Evolutionary conservation across 2,888 invertebrate species (phyloP), one percentile per base, ranked within the genome.

Genomic region (Pediacus dermestoides): DNA sequence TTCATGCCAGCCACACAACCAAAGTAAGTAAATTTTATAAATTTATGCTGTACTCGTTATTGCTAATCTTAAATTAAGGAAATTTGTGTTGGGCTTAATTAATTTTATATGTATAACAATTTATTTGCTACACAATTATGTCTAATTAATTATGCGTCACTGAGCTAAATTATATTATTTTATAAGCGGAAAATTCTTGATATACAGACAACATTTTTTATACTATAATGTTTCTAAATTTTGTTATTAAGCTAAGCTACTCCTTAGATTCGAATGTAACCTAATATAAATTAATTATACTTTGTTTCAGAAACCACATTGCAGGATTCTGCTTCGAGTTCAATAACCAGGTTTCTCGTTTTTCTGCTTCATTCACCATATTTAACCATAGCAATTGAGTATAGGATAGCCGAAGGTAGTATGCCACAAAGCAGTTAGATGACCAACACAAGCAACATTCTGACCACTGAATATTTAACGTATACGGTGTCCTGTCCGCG

Each of bases 1-100:
- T 44, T 45, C 38, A 42, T 31, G 39, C 38, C 34, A 39, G 50
- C 50, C 55, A 52, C 55, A 53, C 55, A 55, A 53, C 48, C 44
- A 46, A 48, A 54, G 48, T n/a, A n/a, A n/a, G n/a, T 59, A 57
- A 55, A 59, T 58, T 59, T 58, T 56, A 55, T 46, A 53, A 57
- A 59, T 57, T 58, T 59, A 58, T 58, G 45, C 40, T 32, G 32
- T 37, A 46, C 42, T 41, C 48, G 44, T 50, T 53, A 47, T 50
- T 53, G 45, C 44, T 44, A 45, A 53, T 52, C 48, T 44, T 41
- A 48, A 52, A 51, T 43, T 50, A 46, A 33, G 37, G 45, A 44
- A 50, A 47, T 46, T 3, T 40, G 44, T 46, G 42, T 39, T 37
- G 36, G 34, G 32, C 41, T 41, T 53, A 51, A 53, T 53, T 53